A percentile compares a stretch with the other conserved stretches of the same genome.
These are phyloP conservation scores for Tribolium freemani DNA, from an alignment of 2,888 invertebrate genomes.

Conservation along the genomic window DNA sequence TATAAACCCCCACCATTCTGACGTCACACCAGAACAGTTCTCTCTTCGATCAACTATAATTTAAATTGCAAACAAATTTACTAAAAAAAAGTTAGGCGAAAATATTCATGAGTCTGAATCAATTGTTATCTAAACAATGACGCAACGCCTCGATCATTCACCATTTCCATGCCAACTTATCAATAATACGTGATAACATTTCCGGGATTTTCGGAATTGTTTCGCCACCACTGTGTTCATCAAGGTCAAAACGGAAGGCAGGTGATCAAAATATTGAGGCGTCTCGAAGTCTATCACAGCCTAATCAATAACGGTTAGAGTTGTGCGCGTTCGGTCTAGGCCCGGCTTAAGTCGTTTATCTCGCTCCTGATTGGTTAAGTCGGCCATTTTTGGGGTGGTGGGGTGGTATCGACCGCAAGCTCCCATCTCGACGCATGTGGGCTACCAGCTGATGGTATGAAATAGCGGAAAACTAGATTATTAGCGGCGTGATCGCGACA, in stretches of 20 bases:
- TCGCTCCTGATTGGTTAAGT: not conserved
- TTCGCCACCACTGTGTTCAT: constrained; percentile 1
- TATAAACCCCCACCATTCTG: too few relatives aligned
- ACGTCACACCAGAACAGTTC: too few relatives aligned
- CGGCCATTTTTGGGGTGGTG: not conserved
- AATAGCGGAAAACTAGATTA: constrained; percentile 25
- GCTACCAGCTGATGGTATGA: constrained; percentile 17
- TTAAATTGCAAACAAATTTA: too few relatives aligned
- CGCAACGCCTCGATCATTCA: not conserved
- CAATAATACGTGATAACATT: not conserved
- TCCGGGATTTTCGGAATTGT: not conserved
- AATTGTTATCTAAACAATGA: too few relatives aligned
- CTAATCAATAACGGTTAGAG: constrained; percentile 9
- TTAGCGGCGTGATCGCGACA: constrained; percentile 16
- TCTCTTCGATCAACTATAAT: too few relatives aligned
- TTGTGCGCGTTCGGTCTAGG: not conserved
- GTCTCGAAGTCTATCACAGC: not conserved
- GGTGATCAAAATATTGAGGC: not conserved
- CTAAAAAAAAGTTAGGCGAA: too few relatives aligned
- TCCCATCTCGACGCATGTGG: constrained; percentile 22
- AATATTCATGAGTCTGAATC: too few relatives aligned
- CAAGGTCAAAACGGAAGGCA: not conserved
- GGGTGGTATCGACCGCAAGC: not conserved
- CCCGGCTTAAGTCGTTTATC: not conserved
- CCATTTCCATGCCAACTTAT: not conserved